A percentile compares a stretch with the other conserved stretches of the same genome.
These are phyloP conservation scores for Brachyalestes nurse DNA, from an alignment of 2,797 vertebrate species.

Conservation along the genomic window DNA sequence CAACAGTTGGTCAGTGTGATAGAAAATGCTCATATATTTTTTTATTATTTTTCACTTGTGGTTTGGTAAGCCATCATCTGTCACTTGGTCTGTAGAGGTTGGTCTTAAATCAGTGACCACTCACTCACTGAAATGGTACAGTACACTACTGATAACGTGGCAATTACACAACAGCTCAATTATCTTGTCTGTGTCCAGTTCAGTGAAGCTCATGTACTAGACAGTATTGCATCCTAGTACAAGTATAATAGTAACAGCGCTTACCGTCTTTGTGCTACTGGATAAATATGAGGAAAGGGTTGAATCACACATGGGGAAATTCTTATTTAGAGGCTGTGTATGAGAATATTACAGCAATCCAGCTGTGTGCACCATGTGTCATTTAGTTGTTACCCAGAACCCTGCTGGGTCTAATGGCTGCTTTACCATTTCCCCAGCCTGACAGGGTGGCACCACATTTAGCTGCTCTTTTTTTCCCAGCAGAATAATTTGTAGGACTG, in stretches of 20 bases:
- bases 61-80: not conserved
- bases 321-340: slow-evolving; percentile 1
- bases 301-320: not conserved
- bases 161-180: slow-evolving; percentile 1
- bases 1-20: not conserved
- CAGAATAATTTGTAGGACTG: slow-evolving; percentile 24
- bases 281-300: not conserved
- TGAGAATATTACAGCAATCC: slow-evolving; percentile 24
- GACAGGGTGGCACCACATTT: slow-evolving; percentile 45
- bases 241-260: too few species aligned
- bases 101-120: slow-evolving; percentile 2
- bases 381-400: slow-evolving; percentile 48
- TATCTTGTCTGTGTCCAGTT: slow-evolving; percentile 14
- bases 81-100: not conserved
- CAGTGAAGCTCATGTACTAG: not conserved
- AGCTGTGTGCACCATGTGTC: slow-evolving; percentile 47
- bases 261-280: too few species aligned
- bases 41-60: not conserved
- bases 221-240: too few species aligned
- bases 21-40: too few species aligned
- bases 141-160: not conserved
- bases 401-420: slow-evolving; percentile 56
- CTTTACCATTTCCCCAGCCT: slow-evolving; percentile 43
- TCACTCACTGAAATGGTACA: not conserved
- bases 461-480: slow-evolving; percentile 44